A percentile compares a stretch with the other conserved stretches of the same genome.
phyloP scores from a whole-genome alignment of 2,888 invertebrate genomes.

The Dynastes maya region DNA sequence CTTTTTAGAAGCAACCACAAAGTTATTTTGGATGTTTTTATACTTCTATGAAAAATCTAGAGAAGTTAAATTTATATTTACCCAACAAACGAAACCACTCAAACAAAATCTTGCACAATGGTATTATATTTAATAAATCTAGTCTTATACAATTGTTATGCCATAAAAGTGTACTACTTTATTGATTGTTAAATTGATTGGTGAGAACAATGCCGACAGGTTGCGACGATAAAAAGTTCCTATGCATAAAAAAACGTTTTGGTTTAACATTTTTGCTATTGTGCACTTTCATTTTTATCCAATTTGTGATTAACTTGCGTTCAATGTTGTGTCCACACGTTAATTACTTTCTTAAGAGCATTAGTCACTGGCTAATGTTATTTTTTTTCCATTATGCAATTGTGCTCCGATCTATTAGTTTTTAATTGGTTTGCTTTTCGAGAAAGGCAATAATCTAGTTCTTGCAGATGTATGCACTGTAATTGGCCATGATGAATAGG shows the following conservation, averaged over 20 bases:
- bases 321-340: constrained; percentile 22
- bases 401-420: constrained; percentile 1
- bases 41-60: background rate
- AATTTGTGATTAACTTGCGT: constrained; percentile 10
- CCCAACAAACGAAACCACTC: background rate
- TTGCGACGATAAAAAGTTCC: background rate
- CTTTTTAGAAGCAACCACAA: background rate
- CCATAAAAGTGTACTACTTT: constrained; percentile 12
- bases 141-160: constrained; percentile 24
- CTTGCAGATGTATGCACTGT: too few relatives aligned
- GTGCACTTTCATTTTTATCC: constrained; percentile 27
- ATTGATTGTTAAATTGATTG: constrained; percentile 24
- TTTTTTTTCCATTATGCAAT: constrained; percentile 13
- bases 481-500: background rate
- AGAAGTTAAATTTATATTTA: constrained; percentile 10
- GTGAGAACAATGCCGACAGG: background rate
- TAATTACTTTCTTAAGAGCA: constrained; percentile 18
- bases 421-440: constrained; percentile 10
- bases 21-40: background rate
- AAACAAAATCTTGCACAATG: background rate
- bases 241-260: constrained; percentile 25
- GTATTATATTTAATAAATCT: background rate
- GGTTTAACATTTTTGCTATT: constrained; percentile 30
- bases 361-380: constrained; percentile 4
- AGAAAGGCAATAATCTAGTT: too few relatives aligned